Conservation (phyloP, 2,888 invertebrate species). For the Morpho achilles region DNA sequence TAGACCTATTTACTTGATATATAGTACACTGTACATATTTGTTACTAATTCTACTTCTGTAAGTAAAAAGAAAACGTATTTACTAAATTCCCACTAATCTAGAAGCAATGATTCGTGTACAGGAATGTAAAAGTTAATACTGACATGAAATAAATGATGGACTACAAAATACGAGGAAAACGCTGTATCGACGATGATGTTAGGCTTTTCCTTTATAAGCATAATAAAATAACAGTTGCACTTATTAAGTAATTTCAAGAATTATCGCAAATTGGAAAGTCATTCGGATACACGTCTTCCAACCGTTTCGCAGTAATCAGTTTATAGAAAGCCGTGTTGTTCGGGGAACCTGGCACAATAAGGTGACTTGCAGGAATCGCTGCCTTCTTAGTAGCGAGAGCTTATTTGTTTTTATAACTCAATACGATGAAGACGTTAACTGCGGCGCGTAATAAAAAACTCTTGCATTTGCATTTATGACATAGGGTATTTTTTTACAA, state of each 20-base stretch:
- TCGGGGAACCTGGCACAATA: conserved; percentile 24
- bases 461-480: conserved; percentile 4
- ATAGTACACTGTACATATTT: no score
- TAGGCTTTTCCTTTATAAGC: not conserved
- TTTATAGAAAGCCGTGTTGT: conserved; percentile 27
- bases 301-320: conserved; percentile 23
- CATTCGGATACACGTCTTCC: conserved; percentile 6
- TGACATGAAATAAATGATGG: no score
- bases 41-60: no score
- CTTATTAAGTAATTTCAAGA: conserved; percentile 10
- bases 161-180: no score
- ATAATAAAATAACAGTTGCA: conserved; percentile 4
- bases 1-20: no score
- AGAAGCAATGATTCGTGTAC: no score
- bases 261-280: conserved; percentile 22
- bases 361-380: conserved; percentile 28
- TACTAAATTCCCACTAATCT: no score
- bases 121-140: no score
- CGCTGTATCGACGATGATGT: no score
- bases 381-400: conserved; percentile 31
- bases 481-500: not conserved
- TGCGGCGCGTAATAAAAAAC: conserved; percentile 24
- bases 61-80: no score
- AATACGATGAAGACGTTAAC: conserved; percentile 37
- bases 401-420: conserved; percentile 29